Evolutionary conservation across 1,140 invertebrate species (phyloP).

Genomic region (Pogonomyrmex barbatus): DNA sequence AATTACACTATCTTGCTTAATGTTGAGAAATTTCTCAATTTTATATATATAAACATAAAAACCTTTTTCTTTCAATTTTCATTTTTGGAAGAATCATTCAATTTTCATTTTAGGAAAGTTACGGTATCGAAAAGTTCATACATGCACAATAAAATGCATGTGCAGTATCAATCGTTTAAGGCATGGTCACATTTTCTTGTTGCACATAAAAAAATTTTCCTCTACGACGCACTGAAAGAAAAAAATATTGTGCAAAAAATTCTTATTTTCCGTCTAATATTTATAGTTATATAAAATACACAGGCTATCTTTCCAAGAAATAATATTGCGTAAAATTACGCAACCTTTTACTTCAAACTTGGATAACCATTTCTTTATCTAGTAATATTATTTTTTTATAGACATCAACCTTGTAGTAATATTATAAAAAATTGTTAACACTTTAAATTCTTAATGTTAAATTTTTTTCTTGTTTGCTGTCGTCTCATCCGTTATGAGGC

Average conservation of each 20-base stretch:
- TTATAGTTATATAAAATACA: neutral
- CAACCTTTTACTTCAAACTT: neutral
- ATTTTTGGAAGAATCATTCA: too few species aligned
- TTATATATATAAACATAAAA: neutral
- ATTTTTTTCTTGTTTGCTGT: constrained; percentile 11
- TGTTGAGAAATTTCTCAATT: neutral
- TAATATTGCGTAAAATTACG: neutral
- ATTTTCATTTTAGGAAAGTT: neutral
- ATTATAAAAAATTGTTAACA: neutral
- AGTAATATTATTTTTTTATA: neutral
- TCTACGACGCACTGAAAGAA: neutral
- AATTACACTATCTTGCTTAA: neutral
- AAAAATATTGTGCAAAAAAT: neutral
- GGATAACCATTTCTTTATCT: neutral
- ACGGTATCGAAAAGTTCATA: neutral
- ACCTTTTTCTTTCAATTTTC: neutral
- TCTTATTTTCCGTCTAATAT: constrained; percentile 36
- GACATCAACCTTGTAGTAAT: neutral
- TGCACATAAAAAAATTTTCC: constrained; percentile 64
- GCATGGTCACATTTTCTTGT: constrained; percentile 75
- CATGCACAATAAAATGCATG: neutral
- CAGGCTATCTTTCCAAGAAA: neutral
- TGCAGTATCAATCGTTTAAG: constrained; percentile 11
- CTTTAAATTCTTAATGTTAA: neutral
- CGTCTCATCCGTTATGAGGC: constrained; percentile 30